phyloP scores from a whole-genome alignment of 2,113 vertebrate genomes.

The Climacteris rufus region DNA sequence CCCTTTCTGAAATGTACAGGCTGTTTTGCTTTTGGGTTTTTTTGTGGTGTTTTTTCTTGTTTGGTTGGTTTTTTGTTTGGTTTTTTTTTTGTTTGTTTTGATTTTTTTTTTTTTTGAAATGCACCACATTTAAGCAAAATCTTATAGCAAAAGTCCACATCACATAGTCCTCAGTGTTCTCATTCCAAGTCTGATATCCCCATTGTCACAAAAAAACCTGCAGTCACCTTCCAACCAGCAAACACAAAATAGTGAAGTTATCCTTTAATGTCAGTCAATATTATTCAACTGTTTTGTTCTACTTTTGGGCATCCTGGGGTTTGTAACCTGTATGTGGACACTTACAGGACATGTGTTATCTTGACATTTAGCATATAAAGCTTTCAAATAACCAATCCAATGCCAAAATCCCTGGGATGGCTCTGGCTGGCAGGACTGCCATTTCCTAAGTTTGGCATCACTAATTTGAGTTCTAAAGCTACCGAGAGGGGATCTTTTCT shows the following conservation, averaged over 20 bases:
- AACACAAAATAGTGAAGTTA: not conserved
- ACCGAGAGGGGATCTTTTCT: not conserved
- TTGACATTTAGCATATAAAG: not conserved
- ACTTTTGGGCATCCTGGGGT: not conserved
- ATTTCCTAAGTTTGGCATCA: not conserved
- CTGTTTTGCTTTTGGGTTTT: not conserved
- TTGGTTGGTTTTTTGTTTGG: too few species aligned
- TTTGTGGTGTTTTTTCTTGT: too few species aligned
- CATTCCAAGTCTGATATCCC: not conserved
- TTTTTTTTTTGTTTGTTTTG: too few species aligned
- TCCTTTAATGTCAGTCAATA: not conserved
- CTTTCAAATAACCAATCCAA: not conserved
- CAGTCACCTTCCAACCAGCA: not conserved
- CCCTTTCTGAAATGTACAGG: not conserved
- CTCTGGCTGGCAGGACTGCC: not conserved
- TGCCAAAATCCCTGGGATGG: not conserved
- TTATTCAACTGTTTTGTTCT: not conserved
- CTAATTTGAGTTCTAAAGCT: not conserved
- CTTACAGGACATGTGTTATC: rapidly evolving
- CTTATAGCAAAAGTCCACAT: not conserved
- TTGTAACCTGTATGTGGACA: not conserved
- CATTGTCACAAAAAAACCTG: not conserved
- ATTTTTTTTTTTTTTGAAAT: not conserved
- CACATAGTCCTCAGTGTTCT: not conserved
- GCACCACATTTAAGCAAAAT: not conserved